Conservation (phyloP, 2,797 vertebrate genomes). For the Alcedo atthis region DNA sequence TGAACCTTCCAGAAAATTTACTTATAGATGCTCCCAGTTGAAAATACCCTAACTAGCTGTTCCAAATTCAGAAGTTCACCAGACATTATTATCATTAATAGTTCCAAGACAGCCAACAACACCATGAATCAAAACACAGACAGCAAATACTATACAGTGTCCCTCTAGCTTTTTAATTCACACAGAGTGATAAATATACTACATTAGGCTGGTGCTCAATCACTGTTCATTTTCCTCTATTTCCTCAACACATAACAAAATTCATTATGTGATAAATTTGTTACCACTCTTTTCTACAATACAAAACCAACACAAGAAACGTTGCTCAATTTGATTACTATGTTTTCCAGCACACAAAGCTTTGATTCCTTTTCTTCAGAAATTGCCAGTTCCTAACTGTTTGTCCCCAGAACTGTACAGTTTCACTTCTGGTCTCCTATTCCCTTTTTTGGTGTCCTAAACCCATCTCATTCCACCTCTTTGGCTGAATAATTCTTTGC, state of each 20-base stretch:
- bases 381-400: not conserved
- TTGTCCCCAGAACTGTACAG: not conserved
- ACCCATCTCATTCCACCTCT: not conserved
- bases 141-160: not conserved
- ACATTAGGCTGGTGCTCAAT: constrained; percentile 56
- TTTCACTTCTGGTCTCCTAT: not conserved
- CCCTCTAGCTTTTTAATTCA: constrained; percentile 64
- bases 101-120: not conserved
- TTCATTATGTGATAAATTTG: constrained; percentile 33
- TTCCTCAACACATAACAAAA: constrained; percentile 12
- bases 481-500: not conserved
- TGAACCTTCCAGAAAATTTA: not conserved
- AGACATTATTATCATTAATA: constrained; percentile 16
- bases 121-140: constrained; percentile 46
- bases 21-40: not conserved
- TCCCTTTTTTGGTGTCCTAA: not conserved
- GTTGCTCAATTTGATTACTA: constrained; percentile 1
- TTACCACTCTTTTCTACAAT: not conserved
- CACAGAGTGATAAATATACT: constrained; percentile 38
- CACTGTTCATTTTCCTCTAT: constrained; percentile 46
- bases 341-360: not conserved
- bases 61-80: constrained; percentile 13
- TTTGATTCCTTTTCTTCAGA: not conserved
- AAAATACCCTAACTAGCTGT: not conserved
- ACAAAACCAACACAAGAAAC: not conserved